These are phyloP conservation scores for Percopsis transmontana DNA, from an alignment of 2,113 vertebrate genomes.

Conservation along the genomic window DNA sequence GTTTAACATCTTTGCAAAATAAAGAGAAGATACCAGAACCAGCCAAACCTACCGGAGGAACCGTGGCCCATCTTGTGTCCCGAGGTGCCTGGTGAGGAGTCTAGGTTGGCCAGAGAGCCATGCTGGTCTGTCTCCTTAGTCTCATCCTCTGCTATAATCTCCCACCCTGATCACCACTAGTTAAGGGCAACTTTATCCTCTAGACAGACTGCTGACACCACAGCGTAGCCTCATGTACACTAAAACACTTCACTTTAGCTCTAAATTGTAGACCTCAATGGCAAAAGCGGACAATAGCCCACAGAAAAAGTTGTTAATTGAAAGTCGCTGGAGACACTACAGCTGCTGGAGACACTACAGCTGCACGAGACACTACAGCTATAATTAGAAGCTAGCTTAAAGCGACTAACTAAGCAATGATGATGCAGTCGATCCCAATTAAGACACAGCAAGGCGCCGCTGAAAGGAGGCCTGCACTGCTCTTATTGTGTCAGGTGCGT, in stretches of 20 bases:
- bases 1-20: too few species aligned
- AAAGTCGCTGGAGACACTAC: conserved; percentile 10
- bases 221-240: not conserved
- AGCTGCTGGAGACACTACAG: conserved; percentile 13
- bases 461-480: conserved; percentile 46
- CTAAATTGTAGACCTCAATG: conserved; percentile 17
- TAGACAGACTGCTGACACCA: not conserved
- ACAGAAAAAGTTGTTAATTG: not conserved
- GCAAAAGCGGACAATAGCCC: conserved; percentile 7
- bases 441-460: conserved; percentile 45
- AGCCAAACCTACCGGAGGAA: conserved; percentile 77
- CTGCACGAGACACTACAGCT: conserved; percentile 32
- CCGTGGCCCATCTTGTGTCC: conserved; percentile 81
- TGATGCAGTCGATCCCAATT: conserved; percentile 62
- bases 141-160: conserved; percentile 90
- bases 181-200: conserved; percentile 76
- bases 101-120: conserved; percentile 79
- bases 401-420: conserved; percentile 50
- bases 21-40: too few species aligned
- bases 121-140: conserved; percentile 88
- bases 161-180: conserved; percentile 83
- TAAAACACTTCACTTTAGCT: conserved; percentile 9
- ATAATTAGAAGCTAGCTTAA: conserved; percentile 45
- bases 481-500: conserved; percentile 60
- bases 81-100: conserved; percentile 83